phyloP scores from a whole-genome alignment of 1,140 invertebrate genomes.

The Drosophila guanche region DNA sequence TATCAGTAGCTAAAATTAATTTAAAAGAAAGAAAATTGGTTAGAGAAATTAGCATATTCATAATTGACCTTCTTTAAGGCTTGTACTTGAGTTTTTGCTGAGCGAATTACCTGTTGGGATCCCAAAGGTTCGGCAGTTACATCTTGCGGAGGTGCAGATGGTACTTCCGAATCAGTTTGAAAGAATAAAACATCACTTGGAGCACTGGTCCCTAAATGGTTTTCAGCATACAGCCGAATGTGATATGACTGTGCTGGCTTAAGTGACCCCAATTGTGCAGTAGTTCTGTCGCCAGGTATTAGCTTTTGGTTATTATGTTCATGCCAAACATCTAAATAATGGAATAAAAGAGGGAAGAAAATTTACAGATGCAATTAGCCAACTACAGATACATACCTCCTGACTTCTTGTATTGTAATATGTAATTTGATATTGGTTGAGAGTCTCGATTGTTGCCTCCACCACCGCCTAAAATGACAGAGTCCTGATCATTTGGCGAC shows the following conservation, averaged over 20 bases:
- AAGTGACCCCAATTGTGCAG: constrained; percentile 85
- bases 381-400: constrained; percentile 82
- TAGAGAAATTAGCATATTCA: too few species aligned
- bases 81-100: too few species aligned
- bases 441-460: constrained; percentile 82
- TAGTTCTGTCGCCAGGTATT: constrained; percentile 85
- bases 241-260: constrained; percentile 88
- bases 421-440: constrained; percentile 86
- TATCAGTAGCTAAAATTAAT: constrained; percentile 85
- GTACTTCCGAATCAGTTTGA: constrained; percentile 87
- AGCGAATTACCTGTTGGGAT: constrained; percentile 86
- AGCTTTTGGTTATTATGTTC: constrained; percentile 85
- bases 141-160: constrained; percentile 89
- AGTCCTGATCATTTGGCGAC: constrained; percentile 83
- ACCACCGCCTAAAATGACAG: constrained; percentile 39
- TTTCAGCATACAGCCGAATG: constrained; percentile 88
- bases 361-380: too few species aligned
- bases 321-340: constrained; percentile 84
- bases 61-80: too few species aligned
- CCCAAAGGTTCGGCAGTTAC: constrained; percentile 90
- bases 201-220: constrained; percentile 87
- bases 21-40: not conserved
- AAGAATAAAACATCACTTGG: constrained; percentile 87
- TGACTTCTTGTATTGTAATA: constrained; percentile 87
- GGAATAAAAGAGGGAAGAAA: too few species aligned